Evolutionary conservation across 2,888 invertebrate species (phyloP).

Genomic region (Athripsodes cinereus): DNA sequence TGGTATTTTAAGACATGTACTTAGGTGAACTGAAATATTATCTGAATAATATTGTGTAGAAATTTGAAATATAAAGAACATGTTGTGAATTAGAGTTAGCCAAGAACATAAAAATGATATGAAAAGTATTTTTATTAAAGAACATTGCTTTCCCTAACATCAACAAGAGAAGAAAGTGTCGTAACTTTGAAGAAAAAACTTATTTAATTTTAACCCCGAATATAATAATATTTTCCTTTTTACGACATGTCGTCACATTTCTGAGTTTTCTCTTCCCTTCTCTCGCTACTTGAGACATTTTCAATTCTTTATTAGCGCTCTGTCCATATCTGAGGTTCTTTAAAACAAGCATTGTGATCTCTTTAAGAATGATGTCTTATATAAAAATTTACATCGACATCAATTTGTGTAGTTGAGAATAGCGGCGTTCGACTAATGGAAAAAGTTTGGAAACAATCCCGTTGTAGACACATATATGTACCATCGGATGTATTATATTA

Average conservation of each 20-base stretch:
- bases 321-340: not conserved
- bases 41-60: not conserved
- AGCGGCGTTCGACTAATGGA: conserved; percentile 22
- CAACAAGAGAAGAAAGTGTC: not conserved
- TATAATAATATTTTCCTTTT: not conserved
- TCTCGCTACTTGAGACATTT: not conserved
- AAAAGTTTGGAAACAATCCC: conserved; percentile 22
- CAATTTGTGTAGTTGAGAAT: conserved; percentile 19
- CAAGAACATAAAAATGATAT: not conserved
- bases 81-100: not conserved
- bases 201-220: conserved; percentile 1
- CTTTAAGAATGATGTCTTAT: not conserved
- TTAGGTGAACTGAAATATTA: not conserved
- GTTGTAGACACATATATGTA: conserved; percentile 1
- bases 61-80: not conserved
- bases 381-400: conserved; percentile 22
- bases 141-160: not conserved
- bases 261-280: not conserved
- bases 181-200: not conserved
- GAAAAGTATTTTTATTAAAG: not conserved
- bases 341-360: not conserved
- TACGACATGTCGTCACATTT: conserved; percentile 2
- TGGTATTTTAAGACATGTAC: too few relatives aligned
- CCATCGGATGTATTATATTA: too few relatives aligned
- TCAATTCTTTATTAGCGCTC: conserved; percentile 2